Base-by-base conservation (phyloP, 2,797 vertebrate genomes). In the Poecilia velifera region DNA sequence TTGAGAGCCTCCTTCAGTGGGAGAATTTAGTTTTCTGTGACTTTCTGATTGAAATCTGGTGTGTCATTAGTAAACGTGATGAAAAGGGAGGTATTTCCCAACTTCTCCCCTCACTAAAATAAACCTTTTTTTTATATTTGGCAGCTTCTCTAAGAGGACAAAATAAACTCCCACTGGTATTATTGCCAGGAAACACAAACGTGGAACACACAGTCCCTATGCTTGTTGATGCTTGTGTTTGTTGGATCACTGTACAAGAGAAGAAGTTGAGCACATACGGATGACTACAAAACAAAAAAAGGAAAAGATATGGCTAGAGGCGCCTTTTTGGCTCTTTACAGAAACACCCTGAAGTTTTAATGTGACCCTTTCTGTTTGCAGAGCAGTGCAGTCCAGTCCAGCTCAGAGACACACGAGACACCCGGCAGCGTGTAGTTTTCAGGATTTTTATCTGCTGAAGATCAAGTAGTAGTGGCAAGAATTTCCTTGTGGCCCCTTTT, bases 121-220 rank as follows among this genome's bases (percentile, higher is more conserved):
- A 73, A 87, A 82, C 79, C 57, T 49, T 76, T 83, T 82, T n/a
- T 83, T 82, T n/a, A 55, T 80, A 81, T 82, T 57, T 85, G 78
- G 41, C 76, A 49, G 76, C 51, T 66, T 59, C 57, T 53, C 62
- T 55, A 68, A 76, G 76, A 59, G 20, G 20, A 62, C 76, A 77
- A 82, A 76, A 49, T 10, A 47, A 43, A 47, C 73, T 36, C 25
- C 2, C 49, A 14, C 74, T 82, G n/a, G 77, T 83, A 76, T 73
- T 45, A 78, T 79, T 84, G 84, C 87, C 85, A 90, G 86, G 68
- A 88, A 86, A 82, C 49, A 86, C 80, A 82, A 72, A 74, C 6
- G 39, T 64, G 43, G 78, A 87, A 81, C 72, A 84, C 73, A 79
- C 39, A 84, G 82, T 76, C 77, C 75, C 43, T 3, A 13, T 47